Percentiles rank a stretch among this genome's conserved stretches.
Conservation (phyloP, 2,797 vertebrate genomes). For the Poeciliopsis presidionis region DNA sequence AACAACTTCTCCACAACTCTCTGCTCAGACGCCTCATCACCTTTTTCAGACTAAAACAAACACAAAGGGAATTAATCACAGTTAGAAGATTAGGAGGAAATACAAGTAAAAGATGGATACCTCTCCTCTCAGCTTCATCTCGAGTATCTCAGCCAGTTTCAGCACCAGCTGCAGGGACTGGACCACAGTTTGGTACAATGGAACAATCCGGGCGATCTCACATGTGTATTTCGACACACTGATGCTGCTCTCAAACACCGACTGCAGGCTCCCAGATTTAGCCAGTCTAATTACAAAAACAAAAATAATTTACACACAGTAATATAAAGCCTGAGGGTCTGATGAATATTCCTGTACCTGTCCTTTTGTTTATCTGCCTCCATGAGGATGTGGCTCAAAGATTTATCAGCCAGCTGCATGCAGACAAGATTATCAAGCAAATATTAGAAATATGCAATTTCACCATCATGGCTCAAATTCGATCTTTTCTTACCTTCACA, state of each 20-base stretch:
- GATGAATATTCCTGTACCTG: conserved; percentile 50
- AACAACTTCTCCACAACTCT: conserved; percentile 8
- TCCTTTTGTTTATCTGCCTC: conserved; percentile 53
- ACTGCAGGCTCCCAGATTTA: conserved; percentile 9
- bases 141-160: conserved; percentile 59
- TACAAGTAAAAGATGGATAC: accelerated
- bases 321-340: not conserved
- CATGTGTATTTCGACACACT: conserved; percentile 37
- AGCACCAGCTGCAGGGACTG: conserved; percentile 67
- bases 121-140: conserved; percentile 49
- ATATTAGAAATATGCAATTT: accelerated
- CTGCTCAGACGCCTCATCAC: conserved; percentile 20
- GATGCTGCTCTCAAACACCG: conserved; percentile 42
- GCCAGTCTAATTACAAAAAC: conserved; percentile 51
- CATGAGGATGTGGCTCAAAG: conserved; percentile 53
- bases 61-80: not conserved
- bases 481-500: conserved; percentile 46
- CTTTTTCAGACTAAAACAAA: conserved; percentile 38
- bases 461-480: not conserved
- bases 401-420: conserved; percentile 40
- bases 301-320: not conserved
- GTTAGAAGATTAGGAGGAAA: no score
- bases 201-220: not conserved
- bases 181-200: conserved; percentile 42
- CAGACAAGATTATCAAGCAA: conserved; percentile 4